These are phyloP conservation scores for Dunckerocampus dactyliophorus DNA, from an alignment of 2,113 vertebrate species.

Conservation along the genomic window DNA sequence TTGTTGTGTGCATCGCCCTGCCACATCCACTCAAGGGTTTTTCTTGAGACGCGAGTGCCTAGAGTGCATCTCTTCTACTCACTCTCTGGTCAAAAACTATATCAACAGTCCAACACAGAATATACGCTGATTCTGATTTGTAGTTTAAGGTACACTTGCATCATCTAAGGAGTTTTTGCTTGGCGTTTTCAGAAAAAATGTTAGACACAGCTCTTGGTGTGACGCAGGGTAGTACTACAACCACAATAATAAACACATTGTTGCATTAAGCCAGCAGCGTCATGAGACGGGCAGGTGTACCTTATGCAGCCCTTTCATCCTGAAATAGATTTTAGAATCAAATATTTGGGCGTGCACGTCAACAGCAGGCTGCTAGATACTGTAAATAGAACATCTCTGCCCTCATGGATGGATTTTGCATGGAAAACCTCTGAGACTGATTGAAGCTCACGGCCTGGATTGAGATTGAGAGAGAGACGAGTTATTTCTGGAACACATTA, in stretches of 20 bases:
- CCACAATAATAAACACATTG: too few relatives aligned
- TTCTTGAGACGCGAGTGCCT: neutral
- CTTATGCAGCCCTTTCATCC: neutral
- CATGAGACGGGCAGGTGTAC: too few relatives aligned
- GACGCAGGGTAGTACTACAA: too few relatives aligned
- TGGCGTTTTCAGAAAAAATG: too few relatives aligned
- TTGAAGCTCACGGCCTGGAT: conserved; percentile 59
- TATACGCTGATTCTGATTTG: too few relatives aligned
- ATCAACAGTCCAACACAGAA: too few relatives aligned
- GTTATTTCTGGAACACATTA: conserved; percentile 69
- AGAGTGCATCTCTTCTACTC: too few relatives aligned
- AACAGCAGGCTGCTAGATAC: neutral
- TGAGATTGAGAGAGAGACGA: conserved; percentile 32
- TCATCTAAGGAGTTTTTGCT: too few relatives aligned
- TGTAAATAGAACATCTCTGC: neutral
- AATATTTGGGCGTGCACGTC: neutral
- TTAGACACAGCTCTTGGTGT: too few relatives aligned
- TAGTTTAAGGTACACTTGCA: too few relatives aligned
- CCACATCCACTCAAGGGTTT: conserved; percentile 11
- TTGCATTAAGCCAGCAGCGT: too few relatives aligned
- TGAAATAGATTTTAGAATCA: neutral
- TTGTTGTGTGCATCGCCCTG: conserved; percentile 9
- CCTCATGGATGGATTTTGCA: conserved; percentile 34
- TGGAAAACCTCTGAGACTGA: conserved; percentile 53
- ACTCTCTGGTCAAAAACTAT: too few relatives aligned